Evolutionary conservation across 2,888 invertebrate genomes (phyloP), one percentile per base, ranked within the genome.

Genomic region (Cheilosia impressa): DNA sequence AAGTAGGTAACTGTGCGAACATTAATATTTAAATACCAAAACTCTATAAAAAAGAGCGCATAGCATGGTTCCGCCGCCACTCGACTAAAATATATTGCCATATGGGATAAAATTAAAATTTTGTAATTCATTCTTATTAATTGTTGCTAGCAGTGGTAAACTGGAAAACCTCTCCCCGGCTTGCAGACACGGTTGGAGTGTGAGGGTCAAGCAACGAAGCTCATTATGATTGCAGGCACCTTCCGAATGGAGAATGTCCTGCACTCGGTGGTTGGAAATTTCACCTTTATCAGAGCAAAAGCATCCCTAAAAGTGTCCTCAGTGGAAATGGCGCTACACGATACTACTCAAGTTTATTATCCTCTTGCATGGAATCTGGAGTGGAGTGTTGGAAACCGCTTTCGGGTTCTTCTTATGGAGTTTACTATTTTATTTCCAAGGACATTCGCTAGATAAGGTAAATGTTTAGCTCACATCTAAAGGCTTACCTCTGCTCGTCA

Each of bases 111-210:
- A 62, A 69, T 75, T 76, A 63, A 63, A 81, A 76, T 63, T 76
- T 63, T 69, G 63, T 76, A 81, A 81, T 81, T 76, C 69, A 81
- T 81, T 81, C 75, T 76, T 81, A 69, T 81, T 81, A 76, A 69
- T 72, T 79, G 72, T 72, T 68, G 77, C 66, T 45, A 47, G 17
- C 34, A 27, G 50, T 27, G 24, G 38, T 41, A 13, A 52, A 19
- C 38, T 17, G 27, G 5, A 4, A 24, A 15, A 45, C 47, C 55
- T 31, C 43, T 68, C 55, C 6, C 19, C 53, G 43, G 45, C 55
- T 43, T 53, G 41, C 6, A 13, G 31, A 13, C 4, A 38, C 1
- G 10, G 13, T 38, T 38, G n/a, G 24, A 9, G 73, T 53, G 55
- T 22, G 55, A 24, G 45, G 65, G 41, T 65, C 75, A 65, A 63